A percentile compares a stretch with the other conserved stretches of the same genome.
These are phyloP conservation scores for Diphyllodes magnificus DNA, from an alignment of 2,113 vertebrate species.

Conservation along the genomic window DNA sequence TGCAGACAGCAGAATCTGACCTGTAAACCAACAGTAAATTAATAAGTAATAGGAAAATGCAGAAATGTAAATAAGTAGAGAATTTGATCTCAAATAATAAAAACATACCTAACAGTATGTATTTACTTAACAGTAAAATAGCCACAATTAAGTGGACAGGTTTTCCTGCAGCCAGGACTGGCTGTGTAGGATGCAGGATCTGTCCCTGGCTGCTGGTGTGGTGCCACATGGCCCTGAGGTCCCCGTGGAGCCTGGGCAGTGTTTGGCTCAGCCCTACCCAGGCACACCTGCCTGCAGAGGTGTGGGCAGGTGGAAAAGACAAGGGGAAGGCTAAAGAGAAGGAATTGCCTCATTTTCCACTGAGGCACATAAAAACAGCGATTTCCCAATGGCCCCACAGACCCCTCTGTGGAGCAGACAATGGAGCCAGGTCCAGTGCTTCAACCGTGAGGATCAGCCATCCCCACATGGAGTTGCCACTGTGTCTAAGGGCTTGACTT, in stretches of 20 bases:
- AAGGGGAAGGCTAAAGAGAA: background rate
- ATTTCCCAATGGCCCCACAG: background rate
- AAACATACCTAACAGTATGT: background rate
- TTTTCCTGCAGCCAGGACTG: background rate
- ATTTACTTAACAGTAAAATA: background rate
- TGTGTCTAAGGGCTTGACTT: background rate
- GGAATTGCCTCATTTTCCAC: background rate
- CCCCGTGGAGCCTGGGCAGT: background rate
- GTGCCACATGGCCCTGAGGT: background rate
- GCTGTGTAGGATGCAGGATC: background rate
- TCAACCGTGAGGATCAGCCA: background rate
- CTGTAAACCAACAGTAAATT: background rate
- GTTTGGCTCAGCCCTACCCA: background rate
- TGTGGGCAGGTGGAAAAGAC: background rate
- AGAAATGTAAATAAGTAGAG: background rate
- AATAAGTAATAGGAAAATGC: background rate
- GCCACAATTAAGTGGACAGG: background rate
- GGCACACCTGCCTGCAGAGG: background rate
- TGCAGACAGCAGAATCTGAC: slow-evolving; percentile 3
- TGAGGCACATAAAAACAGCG: background rate
- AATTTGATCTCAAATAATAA: background rate
- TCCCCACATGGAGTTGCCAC: background rate
- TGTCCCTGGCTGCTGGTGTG: background rate
- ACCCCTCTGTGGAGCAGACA: background rate
- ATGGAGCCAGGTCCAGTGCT: background rate